These are phyloP conservation scores for Ariolimax columbianus DNA, from an alignment of 2,888 invertebrate genomes.

Conservation along the genomic window DNA sequence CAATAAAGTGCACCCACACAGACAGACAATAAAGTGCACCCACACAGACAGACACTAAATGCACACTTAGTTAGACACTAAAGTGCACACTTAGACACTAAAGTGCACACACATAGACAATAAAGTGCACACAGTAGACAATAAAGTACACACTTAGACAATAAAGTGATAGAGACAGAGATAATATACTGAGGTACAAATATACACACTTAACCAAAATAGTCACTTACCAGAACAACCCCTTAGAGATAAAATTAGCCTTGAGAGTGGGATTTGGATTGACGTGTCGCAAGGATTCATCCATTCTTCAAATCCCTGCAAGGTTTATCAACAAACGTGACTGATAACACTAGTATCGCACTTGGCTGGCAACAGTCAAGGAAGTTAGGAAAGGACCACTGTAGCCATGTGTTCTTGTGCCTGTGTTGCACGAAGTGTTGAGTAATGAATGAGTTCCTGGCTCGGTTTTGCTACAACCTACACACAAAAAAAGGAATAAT, in stretches of 20 bases:
- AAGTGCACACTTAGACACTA: no score
- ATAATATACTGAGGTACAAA: neutral
- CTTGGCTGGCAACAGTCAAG: neutral
- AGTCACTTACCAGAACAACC: conserved; percentile 55
- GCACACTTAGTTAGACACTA: no score
- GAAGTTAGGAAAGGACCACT: neutral
- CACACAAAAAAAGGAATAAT: no score
- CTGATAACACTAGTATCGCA: neutral
- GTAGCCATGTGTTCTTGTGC: neutral
- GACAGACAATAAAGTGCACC: no score
- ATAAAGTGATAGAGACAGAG: neutral
- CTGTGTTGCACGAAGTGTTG: no score
- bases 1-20: no score
- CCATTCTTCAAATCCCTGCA: conserved; percentile 45
- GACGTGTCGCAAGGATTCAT: conserved; percentile 54
- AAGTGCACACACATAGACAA: no score
- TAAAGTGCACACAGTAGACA: no score
- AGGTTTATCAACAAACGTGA: neutral
- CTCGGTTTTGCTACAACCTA: no score
- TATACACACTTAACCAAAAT: neutral
- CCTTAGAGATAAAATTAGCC: conserved; percentile 54
- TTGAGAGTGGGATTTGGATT: conserved; percentile 53
- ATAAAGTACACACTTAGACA: no score
- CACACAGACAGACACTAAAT: no score
- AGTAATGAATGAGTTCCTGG: no score